These are phyloP conservation scores for Apeltes quadracus DNA, from an alignment of 2,113 vertebrate genomes.

Conservation along the genomic window DNA sequence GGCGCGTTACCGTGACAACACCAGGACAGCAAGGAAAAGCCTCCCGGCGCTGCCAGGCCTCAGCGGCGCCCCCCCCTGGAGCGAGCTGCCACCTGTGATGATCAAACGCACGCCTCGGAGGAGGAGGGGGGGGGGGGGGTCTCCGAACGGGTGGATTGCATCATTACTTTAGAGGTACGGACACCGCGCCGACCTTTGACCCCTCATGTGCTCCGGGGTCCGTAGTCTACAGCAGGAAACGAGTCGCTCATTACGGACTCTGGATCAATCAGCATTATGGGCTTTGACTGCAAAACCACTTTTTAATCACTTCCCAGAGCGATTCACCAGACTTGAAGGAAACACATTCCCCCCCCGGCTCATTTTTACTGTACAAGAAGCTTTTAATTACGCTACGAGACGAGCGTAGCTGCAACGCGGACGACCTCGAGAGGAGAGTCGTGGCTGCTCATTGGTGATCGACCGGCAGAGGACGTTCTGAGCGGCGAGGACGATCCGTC, in stretches of 20 bases:
- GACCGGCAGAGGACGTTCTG: too few relatives aligned
- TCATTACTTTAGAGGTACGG: background rate
- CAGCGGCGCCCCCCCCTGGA: constrained; percentile 10
- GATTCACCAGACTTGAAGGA: background rate
- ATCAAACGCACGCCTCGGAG: constrained; percentile 1
- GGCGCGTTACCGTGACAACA: background rate
- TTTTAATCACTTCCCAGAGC: constrained; percentile 5
- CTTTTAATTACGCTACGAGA: too few relatives aligned
- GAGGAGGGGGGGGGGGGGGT: background rate
- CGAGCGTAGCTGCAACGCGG: background rate
- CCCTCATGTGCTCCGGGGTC: background rate
- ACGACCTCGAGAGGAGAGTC: background rate
- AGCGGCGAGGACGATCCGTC: too few relatives aligned
- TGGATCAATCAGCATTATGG: background rate
- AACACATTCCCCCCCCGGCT: background rate
- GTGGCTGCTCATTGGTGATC: too few relatives aligned
- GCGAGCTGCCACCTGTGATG: constrained; percentile 28
- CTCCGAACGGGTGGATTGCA: too few relatives aligned
- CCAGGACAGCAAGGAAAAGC: constrained; percentile 24
- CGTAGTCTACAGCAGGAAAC: background rate
- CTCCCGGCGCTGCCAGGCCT: constrained; percentile 25
- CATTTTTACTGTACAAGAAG: background rate
- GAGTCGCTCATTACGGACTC: background rate
- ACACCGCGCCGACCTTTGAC: too few relatives aligned
- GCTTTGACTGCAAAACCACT: background rate